Evolutionary conservation across 37 sponge, comb jelly and placozoan genomes (phyloP).

Genomic region (Halichondria panicea): DNA sequence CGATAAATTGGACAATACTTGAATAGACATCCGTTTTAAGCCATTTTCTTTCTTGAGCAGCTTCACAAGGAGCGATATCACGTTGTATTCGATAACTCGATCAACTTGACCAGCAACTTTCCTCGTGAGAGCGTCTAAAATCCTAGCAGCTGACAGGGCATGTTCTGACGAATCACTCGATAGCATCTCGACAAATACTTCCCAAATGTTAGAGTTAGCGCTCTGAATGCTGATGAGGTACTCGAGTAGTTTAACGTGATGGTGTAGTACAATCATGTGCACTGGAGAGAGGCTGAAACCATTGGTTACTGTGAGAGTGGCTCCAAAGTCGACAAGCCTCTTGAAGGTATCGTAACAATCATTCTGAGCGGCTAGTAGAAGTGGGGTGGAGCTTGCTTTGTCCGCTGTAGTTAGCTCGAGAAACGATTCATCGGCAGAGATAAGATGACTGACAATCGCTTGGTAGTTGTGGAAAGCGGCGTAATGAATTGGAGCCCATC

Average conservation of each 20-base stretch:
- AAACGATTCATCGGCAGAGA: slow-evolving; percentile 9
- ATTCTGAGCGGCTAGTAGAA: slow-evolving; percentile 66
- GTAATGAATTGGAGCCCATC: slow-evolving; percentile 84
- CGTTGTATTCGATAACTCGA: slow-evolving; percentile 3
- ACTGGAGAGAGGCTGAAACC: slow-evolving; percentile 33
- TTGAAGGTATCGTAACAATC: slow-evolving; percentile 82
- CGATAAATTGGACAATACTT: slow-evolving; percentile 70
- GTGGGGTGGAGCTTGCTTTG: slow-evolving; percentile 41
- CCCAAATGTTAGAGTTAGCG: slow-evolving; percentile 43
- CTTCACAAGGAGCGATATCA: slow-evolving; percentile 28
- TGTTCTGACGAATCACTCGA: slow-evolving; percentile 22
- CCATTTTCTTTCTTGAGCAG: slow-evolving; percentile 46
- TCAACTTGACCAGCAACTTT: background rate
- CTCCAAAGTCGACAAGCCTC: slow-evolving; percentile 60
- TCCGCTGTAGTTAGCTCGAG: slow-evolving; percentile 45
- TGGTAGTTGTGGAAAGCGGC: slow-evolving; percentile 83
- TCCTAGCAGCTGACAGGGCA: slow-evolving; percentile 51
- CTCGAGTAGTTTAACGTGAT: slow-evolving; percentile 63
- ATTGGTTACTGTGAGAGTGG: slow-evolving; percentile 32
- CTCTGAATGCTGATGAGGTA: slow-evolving; percentile 52
- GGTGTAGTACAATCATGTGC: slow-evolving; percentile 42
- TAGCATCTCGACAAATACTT: slow-evolving; percentile 65
- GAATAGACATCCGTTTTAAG: slow-evolving; percentile 43
- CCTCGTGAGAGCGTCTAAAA: slow-evolving; percentile 64
- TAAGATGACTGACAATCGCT: slow-evolving; percentile 27